A percentile compares a stretch with the other conserved stretches of the same genome.
Conservation (phyloP, 2,888 invertebrate genomes). For the Clanis bilineata region DNA sequence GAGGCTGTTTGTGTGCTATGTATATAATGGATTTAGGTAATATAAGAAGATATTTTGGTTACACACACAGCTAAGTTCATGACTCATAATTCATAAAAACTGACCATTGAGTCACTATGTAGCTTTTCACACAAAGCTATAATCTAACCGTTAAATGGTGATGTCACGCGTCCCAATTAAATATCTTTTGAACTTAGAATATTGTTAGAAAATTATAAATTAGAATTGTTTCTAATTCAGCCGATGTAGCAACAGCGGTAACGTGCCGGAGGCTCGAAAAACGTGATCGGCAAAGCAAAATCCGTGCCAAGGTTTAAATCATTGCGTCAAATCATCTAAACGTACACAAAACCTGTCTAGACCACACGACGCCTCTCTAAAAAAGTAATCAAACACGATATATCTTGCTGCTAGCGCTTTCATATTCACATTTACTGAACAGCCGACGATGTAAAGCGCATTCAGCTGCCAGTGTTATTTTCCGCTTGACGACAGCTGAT, state of each 20-base stretch:
- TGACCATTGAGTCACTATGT: not conserved
- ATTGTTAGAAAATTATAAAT: not conserved
- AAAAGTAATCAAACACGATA: slow-evolving; percentile 22
- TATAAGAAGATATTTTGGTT: not conserved
- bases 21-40: not conserved
- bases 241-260: not conserved
- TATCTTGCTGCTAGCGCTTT: slow-evolving; percentile 24
- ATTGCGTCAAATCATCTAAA: slow-evolving; percentile 47
- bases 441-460: slow-evolving; percentile 28
- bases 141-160: not conserved
- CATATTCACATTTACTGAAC: slow-evolving; percentile 25
- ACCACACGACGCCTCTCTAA: slow-evolving; percentile 52
- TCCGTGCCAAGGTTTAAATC: slow-evolving; percentile 56
- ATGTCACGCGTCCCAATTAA: not conserved
- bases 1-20: too few relatives aligned
- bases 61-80: not conserved
- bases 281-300: slow-evolving; percentile 42
- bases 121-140: not conserved
- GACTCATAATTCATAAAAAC: not conserved
- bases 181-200: not conserved
- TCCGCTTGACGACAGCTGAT: slow-evolving; percentile 62
- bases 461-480: slow-evolving; percentile 38
- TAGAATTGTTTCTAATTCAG: slow-evolving; percentile 2
- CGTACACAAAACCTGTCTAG: slow-evolving; percentile 40
- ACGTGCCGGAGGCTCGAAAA: slow-evolving; percentile 18